phyloP scores from a whole-genome alignment of 1,140 invertebrate genomes.

The Colletes latitarsis region DNA sequence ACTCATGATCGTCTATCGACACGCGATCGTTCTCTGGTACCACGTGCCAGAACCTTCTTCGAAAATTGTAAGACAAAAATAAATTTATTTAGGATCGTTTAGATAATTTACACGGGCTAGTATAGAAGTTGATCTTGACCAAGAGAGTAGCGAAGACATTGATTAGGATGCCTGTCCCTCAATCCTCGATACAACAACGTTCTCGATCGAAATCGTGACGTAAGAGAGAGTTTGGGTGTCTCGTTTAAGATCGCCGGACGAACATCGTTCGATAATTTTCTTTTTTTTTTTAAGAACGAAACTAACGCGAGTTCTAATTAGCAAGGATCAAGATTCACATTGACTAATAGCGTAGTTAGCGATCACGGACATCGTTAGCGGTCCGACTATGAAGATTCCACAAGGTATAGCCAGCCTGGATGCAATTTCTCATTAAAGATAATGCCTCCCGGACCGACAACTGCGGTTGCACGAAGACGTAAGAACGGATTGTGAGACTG shows the following conservation, averaged over 20 bases:
- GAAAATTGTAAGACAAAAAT: no score
- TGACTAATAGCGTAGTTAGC: constrained; percentile 38
- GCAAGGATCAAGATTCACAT: constrained; percentile 19
- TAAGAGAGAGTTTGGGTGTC: neutral
- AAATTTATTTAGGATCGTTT: no score
- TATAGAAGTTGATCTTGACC: no score
- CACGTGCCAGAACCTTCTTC: no score
- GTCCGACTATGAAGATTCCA: constrained; percentile 32
- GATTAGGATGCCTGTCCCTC: no score
- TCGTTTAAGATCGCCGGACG: neutral
- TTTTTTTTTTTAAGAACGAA: neutral
- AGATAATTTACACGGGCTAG: no score
- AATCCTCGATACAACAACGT: no score
- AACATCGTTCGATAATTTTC: no score
- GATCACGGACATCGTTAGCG: constrained; percentile 21
- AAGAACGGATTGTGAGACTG: constrained; percentile 54
- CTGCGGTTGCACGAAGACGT: constrained; percentile 47
- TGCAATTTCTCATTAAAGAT: constrained; percentile 66
- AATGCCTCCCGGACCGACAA: constrained; percentile 53
- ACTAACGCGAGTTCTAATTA: constrained; percentile 21
- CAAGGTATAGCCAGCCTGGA: constrained; percentile 26
- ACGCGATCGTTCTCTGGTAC: no score
- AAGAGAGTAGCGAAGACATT: no score
- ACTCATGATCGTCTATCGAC: no score
- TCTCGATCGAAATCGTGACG: no score